Conservation (phyloP, 2,888 invertebrate genomes). For the Lamellibrachia satsuma region DNA sequence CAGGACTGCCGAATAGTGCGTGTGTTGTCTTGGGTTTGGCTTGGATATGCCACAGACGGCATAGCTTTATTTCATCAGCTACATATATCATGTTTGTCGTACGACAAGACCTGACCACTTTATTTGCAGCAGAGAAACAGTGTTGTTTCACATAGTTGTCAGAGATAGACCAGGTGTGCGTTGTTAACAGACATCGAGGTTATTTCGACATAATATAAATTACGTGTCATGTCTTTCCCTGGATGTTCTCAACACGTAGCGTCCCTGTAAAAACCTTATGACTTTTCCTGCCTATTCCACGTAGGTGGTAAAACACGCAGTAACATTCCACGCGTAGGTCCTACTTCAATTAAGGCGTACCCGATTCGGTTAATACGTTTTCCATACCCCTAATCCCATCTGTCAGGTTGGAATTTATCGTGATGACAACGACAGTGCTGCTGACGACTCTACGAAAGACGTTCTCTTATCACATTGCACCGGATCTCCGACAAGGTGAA, state of each 20-base stretch:
- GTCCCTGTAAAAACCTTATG: neutral
- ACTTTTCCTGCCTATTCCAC: neutral
- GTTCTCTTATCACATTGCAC: too few species aligned
- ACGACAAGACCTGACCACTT: neutral
- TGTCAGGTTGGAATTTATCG: neutral
- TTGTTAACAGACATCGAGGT: neutral
- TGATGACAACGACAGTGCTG: neutral
- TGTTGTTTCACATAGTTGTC: neutral
- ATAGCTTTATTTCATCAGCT: neutral
- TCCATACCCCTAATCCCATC: neutral
- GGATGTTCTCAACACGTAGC: too few species aligned
- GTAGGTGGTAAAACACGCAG: neutral
- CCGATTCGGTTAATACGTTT: neutral
- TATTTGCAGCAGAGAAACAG: neutral
- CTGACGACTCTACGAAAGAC: too few species aligned
- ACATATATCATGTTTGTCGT: neutral
- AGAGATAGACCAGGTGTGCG: neutral
- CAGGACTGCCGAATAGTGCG: neutral
- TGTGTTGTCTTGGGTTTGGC: neutral
- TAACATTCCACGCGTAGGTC: neutral
- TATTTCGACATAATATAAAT: neutral
- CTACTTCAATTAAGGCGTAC: neutral
- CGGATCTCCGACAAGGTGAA: too few species aligned
- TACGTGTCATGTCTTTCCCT: neutral
- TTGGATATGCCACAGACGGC: neutral